Percentiles rank a stretch among this genome's conserved stretches.
These are phyloP conservation scores for Temnothorax ravouxi DNA, from an alignment of 2,888 invertebrate genomes.

Conservation along the genomic window DNA sequence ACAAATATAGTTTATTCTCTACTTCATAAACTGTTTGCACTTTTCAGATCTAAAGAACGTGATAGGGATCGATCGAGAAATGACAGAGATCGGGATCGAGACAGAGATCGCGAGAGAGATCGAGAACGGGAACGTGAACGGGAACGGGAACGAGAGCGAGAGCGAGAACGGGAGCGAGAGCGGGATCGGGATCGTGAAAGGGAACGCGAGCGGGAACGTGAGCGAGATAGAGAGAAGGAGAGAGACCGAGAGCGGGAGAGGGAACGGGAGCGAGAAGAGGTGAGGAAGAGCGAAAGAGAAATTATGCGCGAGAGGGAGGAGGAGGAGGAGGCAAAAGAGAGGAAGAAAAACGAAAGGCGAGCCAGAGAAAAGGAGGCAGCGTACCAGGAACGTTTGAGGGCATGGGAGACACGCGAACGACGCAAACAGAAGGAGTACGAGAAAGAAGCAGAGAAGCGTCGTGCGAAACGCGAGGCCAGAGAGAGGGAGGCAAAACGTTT, in stretches of 20 bases:
- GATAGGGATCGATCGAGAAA: constrained; percentile 88
- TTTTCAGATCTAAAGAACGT: constrained; percentile 82
- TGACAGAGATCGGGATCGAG: constrained; percentile 87
- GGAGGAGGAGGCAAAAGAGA: constrained; percentile 97
- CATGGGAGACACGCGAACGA: constrained; percentile 96
- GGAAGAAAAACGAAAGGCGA: constrained; percentile 95
- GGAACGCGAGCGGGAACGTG: constrained; percentile 90
- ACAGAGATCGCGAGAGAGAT: constrained; percentile 86
- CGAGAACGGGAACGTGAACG: constrained; percentile 85
- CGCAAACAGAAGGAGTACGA: constrained; percentile 96
- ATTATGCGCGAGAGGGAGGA: constrained; percentile 93
- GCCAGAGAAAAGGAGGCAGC: constrained; percentile 98
- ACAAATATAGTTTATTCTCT: constrained; percentile 5
- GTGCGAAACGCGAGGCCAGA: constrained; percentile 94
- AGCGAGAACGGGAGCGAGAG: constrained; percentile 83
- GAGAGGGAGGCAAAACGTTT: constrained; percentile 97
- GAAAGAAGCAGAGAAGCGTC: constrained; percentile 94
- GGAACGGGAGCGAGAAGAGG: constrained; percentile 87
- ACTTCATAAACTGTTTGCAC: background rate
- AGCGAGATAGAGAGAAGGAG: constrained; percentile 89
- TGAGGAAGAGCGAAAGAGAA: constrained; percentile 88
- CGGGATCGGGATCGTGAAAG: constrained; percentile 86
- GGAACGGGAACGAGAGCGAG: constrained; percentile 86
- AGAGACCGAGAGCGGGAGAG: constrained; percentile 88
- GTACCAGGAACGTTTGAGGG: constrained; percentile 94